phyloP scores from a whole-genome alignment of 2,888 invertebrate species.

The Tanaodytes sp. region DNA sequence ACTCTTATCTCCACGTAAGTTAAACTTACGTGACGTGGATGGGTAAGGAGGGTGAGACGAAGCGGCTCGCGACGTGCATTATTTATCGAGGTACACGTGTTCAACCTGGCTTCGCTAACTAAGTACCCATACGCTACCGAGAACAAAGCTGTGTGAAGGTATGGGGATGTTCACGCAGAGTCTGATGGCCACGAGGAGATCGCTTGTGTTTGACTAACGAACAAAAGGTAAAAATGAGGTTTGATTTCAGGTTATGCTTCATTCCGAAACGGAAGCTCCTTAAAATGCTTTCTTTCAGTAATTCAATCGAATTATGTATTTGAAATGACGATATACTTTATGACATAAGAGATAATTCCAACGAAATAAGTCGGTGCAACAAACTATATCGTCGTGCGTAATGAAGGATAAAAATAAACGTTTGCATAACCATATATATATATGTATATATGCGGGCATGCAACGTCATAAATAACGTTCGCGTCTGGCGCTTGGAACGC shows the following conservation, averaged over 20 bases:
- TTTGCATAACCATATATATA: neutral
- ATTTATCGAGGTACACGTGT: slow-evolving; percentile 72
- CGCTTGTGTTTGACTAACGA: no score
- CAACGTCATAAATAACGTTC: slow-evolving; percentile 8
- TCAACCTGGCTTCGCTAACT: slow-evolving; percentile 65
- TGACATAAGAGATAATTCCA: no score
- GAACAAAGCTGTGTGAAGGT: slow-evolving; percentile 48
- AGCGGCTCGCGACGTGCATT: slow-evolving; percentile 60
- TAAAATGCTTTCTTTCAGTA: no score
- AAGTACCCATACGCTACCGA: slow-evolving; percentile 47
- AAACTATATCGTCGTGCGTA: no score
- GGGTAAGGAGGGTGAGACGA: no score
- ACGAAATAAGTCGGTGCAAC: no score
- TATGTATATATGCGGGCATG: neutral
- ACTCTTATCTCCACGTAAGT: slow-evolving; percentile 59
- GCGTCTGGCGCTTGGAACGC: slow-evolving; percentile 3
- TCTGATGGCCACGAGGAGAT: slow-evolving; percentile 49
- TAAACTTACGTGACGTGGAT: slow-evolving; percentile 34
- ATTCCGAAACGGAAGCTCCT: no score
- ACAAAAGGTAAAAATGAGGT: no score
- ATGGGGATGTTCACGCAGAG: slow-evolving; percentile 31
- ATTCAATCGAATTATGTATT: no score
- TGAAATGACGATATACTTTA: no score
- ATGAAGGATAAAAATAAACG: no score
- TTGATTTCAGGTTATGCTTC: no score